phyloP scores from a whole-genome alignment of 2,797 vertebrate species.

The Danio jaintianensis region DNA sequence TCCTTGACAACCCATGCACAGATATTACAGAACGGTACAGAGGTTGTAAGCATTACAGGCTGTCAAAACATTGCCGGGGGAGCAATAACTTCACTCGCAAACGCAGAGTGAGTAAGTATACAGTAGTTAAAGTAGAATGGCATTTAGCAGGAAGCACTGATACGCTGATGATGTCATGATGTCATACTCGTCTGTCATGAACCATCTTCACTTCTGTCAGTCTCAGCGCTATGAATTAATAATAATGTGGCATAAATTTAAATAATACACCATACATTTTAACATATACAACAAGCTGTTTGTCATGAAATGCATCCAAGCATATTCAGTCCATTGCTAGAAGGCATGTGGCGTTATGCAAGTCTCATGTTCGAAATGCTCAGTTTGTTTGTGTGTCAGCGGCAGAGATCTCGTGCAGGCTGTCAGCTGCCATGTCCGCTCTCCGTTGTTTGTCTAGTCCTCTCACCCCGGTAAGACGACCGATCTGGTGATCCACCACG shows the following conservation, averaged over 20 bases:
- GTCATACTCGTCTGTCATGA: neutral
- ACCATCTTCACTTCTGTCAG: neutral
- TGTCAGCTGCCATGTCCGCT: constrained; percentile 48
- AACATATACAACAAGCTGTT: neutral
- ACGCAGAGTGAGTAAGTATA: neutral
- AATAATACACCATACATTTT: neutral
- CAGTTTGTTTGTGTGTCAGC: constrained; percentile 43
- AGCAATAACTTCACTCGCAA: constrained; percentile 3
- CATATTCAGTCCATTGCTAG: neutral
- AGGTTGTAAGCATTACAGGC: neutral
- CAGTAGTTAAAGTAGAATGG: neutral
- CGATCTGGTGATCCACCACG: constrained; percentile 29
- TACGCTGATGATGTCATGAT: constrained; percentile 7
- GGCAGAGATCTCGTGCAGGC: constrained; percentile 29
- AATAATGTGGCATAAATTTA: neutral
- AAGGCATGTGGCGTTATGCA: constrained; percentile 6
- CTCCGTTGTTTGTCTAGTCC: constrained; percentile 36
- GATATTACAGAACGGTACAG: no score
- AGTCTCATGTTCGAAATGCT: constrained; percentile 3
- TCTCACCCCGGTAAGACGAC: constrained; percentile 30
- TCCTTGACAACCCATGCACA: no score
- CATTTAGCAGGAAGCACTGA: neutral
- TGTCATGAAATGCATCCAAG: neutral
- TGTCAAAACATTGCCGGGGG: constrained; percentile 6
- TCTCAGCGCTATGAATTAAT: neutral